Base-by-base conservation (phyloP, 2,888 invertebrate genomes). In the Dyspetes luteomarginatus region DNA sequence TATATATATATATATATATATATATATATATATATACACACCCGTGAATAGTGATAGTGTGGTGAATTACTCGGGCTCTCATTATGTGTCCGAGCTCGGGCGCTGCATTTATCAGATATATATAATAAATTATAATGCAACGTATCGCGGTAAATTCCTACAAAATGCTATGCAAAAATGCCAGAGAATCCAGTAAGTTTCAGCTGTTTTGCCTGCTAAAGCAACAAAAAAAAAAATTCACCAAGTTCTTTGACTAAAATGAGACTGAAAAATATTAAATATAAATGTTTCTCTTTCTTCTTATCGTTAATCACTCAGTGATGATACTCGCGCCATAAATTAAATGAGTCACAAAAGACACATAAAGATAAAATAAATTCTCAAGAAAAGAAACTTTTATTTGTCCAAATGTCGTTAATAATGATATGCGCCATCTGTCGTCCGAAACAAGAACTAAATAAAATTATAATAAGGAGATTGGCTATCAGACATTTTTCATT, bases 91-190 rank as follows among this genome's bases (percentile, higher is more conserved):
- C 36, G 67, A 12, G 45, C 67, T 56, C 43, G 48, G 24, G 36
- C 45, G 62, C 9, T 41, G 56, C 30, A 69, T 74, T 74, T 74
- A 79, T 78, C 78, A 60, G 67, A 58, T 58, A 41, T n/a, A n/a
- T 50, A 24, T 22, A 56, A 64, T 69, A 74, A 69, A 69, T 74
- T 69, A 56, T 41, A 69, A 69, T 24, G 43, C 69, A 43, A 19
- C 45, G 45, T 45, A 56, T 56, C 24, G 24, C 28, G 56, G 12
- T 7, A 43, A 56, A 56, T 43, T 45, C 12, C 15, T 22, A 68
- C n/a, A n/a, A n/a, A n/a, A n/a, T n/a, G n/a, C n/a, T n/a, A 62
- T 65, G 48, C 22, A 4, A 4, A 24, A 45, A 26, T 41, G 19
- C 28, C 45, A 28, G 17, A 48, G 15, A n/a, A 3, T 15, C 19